Percentiles rank a stretch among this genome's conserved stretches.
These are phyloP conservation scores for Chesias legatella DNA, from an alignment of 2,888 invertebrate species.

Conservation along the genomic window DNA sequence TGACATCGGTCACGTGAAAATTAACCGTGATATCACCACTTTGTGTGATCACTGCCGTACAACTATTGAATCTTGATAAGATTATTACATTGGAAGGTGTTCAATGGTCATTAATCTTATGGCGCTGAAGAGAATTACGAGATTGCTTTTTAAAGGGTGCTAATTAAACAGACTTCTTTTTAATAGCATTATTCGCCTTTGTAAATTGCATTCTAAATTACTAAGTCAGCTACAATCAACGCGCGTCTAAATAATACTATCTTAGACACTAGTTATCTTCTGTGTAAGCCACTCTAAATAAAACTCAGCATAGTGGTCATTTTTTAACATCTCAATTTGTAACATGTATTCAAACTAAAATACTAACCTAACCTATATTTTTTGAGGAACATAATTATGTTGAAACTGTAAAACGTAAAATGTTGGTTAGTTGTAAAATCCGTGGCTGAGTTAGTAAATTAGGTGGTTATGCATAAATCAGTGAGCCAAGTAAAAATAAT, in stretches of 20 bases:
- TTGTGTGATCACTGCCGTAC: slow-evolving; percentile 43
- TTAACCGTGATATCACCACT: slow-evolving; percentile 56
- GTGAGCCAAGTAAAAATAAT: too few relatives aligned
- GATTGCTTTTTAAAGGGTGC: too few relatives aligned
- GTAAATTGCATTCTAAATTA: slow-evolving; percentile 8
- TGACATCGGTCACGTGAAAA: slow-evolving; percentile 66
- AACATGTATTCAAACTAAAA: too few relatives aligned
- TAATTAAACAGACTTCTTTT: too few relatives aligned
- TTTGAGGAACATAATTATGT: too few relatives aligned
- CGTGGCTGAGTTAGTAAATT: too few relatives aligned
- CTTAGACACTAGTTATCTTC: slow-evolving; percentile 10
- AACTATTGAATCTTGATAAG: slow-evolving; percentile 41
- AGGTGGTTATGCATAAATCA: too few relatives aligned
- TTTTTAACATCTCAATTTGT: too few relatives aligned
- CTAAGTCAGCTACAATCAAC: slow-evolving; percentile 10
- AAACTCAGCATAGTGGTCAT: too few relatives aligned
- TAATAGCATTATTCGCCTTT: not conserved
- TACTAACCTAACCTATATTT: too few relatives aligned
- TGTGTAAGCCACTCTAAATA: slow-evolving; percentile 6
- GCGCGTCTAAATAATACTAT: slow-evolving; percentile 9
- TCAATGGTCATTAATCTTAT: slow-evolving; percentile 28
- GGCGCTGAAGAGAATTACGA: not conserved
- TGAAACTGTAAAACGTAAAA: too few relatives aligned
- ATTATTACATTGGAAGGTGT: slow-evolving; percentile 27
- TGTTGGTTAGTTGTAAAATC: too few relatives aligned